Base-by-base conservation (phyloP, 2,888 invertebrate species). In the Hirtodrosophila histrioides region DNA sequence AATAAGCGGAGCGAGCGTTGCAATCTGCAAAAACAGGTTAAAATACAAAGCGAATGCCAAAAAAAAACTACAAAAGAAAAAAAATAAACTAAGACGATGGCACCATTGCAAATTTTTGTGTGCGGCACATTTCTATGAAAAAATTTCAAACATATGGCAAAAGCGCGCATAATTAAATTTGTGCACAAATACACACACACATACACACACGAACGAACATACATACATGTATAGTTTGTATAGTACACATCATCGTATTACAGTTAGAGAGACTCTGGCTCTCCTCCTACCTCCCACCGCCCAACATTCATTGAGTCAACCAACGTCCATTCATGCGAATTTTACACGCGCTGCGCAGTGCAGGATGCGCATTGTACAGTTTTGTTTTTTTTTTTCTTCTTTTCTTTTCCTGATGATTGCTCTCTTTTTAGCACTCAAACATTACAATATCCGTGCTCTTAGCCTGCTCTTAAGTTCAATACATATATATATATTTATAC, bases 291-390 rank as follows among this genome's bases (percentile, higher is more conserved):
- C 39, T 3, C 3, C 9, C 53, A 56, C 55, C 37, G 66, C 56
- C 41, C 39, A 37, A 55, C 53, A 72, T 88, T 82, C 81, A 81
- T 87, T 81, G 86, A 86, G 65, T 61, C 64, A 45, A 44, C 33
- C 46, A 33, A 41, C 69, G 56, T 75, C 79, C 88, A 82, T 88
- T 82, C 82, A 82, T 82, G 77, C 84, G 84, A 63, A 69, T 63
- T 79, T 86, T 67, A 70, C 86, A 86, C 86, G 77, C 85, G 87
- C 81, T 86, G 86, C 86, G 86, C 89, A 71, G 65, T 75, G 75
- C 73, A 84, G 78, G 88, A 88, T 86, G 89, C 86, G 86, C 86
- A 66, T 56, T 63, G 67, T 54, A 54, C 50, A 63, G 44, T 17
- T 17, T 27, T 50, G 44, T 1, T 37, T 50, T 46, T 41, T 39